phyloP scores from a whole-genome alignment of 2,888 invertebrate genomes.

The Dynastes hyllus region DNA sequence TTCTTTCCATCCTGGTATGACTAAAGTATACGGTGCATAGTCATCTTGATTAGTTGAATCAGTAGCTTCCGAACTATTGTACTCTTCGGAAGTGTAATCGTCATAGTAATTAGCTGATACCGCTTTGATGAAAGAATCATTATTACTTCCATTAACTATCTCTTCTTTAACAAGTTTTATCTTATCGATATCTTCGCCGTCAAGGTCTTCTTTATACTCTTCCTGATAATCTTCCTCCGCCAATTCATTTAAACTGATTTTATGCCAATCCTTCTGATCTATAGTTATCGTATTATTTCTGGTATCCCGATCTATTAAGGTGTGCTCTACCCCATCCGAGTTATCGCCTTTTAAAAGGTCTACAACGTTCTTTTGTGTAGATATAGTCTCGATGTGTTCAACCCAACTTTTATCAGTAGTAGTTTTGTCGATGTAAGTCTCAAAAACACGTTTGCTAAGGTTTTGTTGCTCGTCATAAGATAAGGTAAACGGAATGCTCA shows the following conservation, averaged over 20 bases:
- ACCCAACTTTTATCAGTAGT: not conserved
- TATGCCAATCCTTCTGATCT: slow-evolving; percentile 1
- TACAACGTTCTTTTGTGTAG: not conserved
- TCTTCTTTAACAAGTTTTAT: slow-evolving; percentile 1
- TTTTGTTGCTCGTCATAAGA: not conserved
- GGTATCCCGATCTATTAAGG: slow-evolving; percentile 6
- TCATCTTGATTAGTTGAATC: not conserved
- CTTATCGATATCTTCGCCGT: slow-evolving; percentile 2
- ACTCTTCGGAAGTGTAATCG: slow-evolving; percentile 34
- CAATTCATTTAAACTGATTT: slow-evolving; percentile 34
- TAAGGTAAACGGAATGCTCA: not conserved
- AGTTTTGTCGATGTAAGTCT: slow-evolving; percentile 25
- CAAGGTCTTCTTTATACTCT: not conserved
- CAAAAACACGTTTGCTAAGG: slow-evolving; percentile 8
- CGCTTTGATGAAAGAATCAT: not conserved
- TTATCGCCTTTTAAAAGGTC: slow-evolving; percentile 15
- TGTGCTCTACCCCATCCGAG: not conserved
- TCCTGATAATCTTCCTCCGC: slow-evolving; percentile 3
- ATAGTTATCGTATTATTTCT: not conserved
- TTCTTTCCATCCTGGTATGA: not conserved
- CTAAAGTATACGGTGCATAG: not conserved
- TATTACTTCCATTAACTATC: not conserved
- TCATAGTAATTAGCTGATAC: slow-evolving; percentile 21
- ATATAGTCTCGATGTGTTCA: not conserved
- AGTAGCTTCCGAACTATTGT: slow-evolving; percentile 5